These are phyloP conservation scores for Parnassius orleans DNA, from an alignment of 2,888 invertebrate genomes.

Conservation along the genomic window DNA sequence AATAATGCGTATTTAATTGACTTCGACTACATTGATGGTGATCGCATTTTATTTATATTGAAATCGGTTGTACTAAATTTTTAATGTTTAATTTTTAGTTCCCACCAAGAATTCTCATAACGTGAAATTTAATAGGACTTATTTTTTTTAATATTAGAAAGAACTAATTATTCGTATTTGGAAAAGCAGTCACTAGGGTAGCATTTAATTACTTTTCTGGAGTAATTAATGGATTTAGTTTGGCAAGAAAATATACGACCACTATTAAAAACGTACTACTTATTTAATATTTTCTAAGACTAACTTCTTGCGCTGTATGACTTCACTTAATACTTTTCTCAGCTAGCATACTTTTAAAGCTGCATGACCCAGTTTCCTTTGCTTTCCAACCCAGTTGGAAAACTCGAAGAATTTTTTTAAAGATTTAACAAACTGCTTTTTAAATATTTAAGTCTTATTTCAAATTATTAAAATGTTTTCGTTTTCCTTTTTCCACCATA, in stretches of 20 bases:
- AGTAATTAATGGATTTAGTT: conserved; percentile 1
- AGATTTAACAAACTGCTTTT: conserved; percentile 1
- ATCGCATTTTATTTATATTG: no score
- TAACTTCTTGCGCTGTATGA: conserved; percentile 9
- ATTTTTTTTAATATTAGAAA: no score
- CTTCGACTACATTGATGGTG: no score
- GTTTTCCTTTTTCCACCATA: no score
- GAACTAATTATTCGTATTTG: no score
- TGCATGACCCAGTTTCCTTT: conserved; percentile 16
- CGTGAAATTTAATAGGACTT: no score
- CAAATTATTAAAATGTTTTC: no score
- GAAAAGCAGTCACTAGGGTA: background rate
- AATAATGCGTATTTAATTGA: no score
- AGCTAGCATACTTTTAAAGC: conserved; percentile 6
- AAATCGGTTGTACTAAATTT: no score
- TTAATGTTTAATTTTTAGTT: no score
- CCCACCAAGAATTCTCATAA: no score
- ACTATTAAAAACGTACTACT: conserved; percentile 5
- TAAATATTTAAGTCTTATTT: background rate
- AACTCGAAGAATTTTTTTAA: conserved; percentile 10
- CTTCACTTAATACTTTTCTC: conserved; percentile 7
- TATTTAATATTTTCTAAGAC: conserved; percentile 13
- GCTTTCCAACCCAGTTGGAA: conserved; percentile 8
- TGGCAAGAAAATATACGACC: conserved; percentile 5
- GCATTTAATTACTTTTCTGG: conserved; percentile 5